Base-by-base conservation (phyloP, 2,113 vertebrate genomes). In the Laticauda colubrina region DNA sequence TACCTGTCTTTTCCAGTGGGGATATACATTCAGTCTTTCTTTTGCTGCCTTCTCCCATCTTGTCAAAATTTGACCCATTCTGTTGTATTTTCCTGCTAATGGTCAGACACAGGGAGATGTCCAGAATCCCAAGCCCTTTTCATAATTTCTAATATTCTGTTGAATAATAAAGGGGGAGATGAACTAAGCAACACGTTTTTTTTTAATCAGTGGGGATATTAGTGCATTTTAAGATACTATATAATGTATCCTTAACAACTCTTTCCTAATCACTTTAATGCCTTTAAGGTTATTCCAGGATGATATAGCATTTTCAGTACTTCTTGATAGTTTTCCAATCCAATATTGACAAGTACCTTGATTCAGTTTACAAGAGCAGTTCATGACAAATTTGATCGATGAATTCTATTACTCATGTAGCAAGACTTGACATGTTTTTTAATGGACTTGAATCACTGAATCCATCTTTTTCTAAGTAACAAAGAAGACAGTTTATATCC, bases 341-440 rank as follows among this genome's bases (percentile, higher is more conserved):
- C 91, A 92, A 94, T 95, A 94, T 96, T 97, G 95, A 95, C 91
- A 95, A 94, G 96, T 91, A 88, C 96, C 97, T 98, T 97, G 97
- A 98, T 97, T 94, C 92, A 93, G 86, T 64, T 94, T 88, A 96
- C 96, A 96, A 57, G 75, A 94, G 94, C 95, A 87, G 64, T 95
- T 92, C 91, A 93, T 96, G 96, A 96, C 51, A 96, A 87, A 91
- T 53, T 87, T 61, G 95, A 97, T n/a, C 90, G 91, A 94, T 91
- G 94, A 59, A 92, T 4, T 88, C 10, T 92, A 6, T 89, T 94
- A 85, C 54, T 91, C 87, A 24, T 55, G n/a, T 39, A 69, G 43
- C 61, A 91, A 20, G 43, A 87, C 9, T 85, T 69, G 59, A 69
- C 43, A 92, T 1, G 34, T 90, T 95, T 94, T 43, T 90, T 90